Conservation (phyloP, 2,888 invertebrate genomes). For the Drosophila prostipennis region DNA sequence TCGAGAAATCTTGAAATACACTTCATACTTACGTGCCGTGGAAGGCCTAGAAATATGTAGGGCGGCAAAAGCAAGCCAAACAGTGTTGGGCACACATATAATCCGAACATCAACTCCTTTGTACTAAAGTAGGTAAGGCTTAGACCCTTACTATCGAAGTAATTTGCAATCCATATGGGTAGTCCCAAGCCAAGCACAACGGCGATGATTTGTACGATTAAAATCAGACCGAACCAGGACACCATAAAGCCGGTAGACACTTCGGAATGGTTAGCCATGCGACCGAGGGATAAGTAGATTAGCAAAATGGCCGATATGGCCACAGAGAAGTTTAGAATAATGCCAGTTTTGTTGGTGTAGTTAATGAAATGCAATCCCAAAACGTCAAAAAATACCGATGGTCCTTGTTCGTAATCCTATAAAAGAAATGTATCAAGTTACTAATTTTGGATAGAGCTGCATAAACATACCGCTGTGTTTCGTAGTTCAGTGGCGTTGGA, state of each 20-base stretch:
- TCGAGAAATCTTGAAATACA: neutral
- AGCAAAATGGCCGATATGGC: slow-evolving; percentile 79
- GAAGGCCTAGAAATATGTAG: slow-evolving; percentile 69
- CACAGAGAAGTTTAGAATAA: slow-evolving; percentile 81
- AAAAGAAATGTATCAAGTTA: neutral
- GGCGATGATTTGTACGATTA: slow-evolving; percentile 54
- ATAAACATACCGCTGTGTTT: slow-evolving; percentile 55
- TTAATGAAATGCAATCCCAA: slow-evolving; percentile 88
- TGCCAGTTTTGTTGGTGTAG: slow-evolving; percentile 85
- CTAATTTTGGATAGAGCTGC: no score
- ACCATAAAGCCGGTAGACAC: slow-evolving; percentile 56
- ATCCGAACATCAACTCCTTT: slow-evolving; percentile 85
- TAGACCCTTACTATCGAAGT: slow-evolving; percentile 82
- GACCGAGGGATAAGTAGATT: slow-evolving; percentile 67
- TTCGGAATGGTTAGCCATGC: slow-evolving; percentile 67
- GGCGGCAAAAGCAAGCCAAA: slow-evolving; percentile 76
- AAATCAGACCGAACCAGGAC: slow-evolving; percentile 53
- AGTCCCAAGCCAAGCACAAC: slow-evolving; percentile 75
- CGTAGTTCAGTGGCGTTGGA: slow-evolving; percentile 83
- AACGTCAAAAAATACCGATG: slow-evolving; percentile 89
- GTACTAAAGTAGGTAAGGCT: slow-evolving; percentile 87
- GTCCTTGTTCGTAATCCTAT: slow-evolving; percentile 82
- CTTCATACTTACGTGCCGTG: slow-evolving; percentile 66
- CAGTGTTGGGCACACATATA: slow-evolving; percentile 80
- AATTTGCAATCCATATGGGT: slow-evolving; percentile 77